These are phyloP conservation scores for Nemurella pictetii DNA, from an alignment of 2,888 invertebrate species.

Conservation along the genomic window DNA sequence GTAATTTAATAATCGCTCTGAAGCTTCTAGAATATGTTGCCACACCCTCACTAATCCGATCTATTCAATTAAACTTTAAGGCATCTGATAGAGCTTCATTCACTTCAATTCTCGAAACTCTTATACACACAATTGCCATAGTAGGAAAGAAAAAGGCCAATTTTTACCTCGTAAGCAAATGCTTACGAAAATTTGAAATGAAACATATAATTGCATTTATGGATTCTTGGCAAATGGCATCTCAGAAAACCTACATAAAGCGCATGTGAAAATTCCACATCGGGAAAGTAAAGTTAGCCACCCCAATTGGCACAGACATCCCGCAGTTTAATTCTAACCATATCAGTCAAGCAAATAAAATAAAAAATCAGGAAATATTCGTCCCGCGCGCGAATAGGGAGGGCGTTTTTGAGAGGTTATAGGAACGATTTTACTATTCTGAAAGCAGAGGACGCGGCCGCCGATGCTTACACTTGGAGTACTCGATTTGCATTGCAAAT, in stretches of 20 bases:
- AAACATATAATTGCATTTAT: background rate
- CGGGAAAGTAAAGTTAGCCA: background rate
- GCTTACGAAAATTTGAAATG: background rate
- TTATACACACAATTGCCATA: too few species aligned
- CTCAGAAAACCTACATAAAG: too few species aligned
- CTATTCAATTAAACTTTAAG: background rate
- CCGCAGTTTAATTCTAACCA: constrained; percentile 25
- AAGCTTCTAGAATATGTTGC: background rate
- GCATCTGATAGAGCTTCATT: background rate
- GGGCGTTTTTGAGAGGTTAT: constrained; percentile 23
- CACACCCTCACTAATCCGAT: background rate
- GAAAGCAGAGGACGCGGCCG: constrained; percentile 22
- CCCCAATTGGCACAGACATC: background rate
- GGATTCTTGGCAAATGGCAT: background rate
- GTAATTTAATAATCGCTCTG: background rate
- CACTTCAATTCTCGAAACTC: too few species aligned
- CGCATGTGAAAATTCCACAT: background rate
- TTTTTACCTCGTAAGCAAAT: too few species aligned
- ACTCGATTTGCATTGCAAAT: constrained; percentile 39
- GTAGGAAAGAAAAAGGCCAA: too few species aligned
- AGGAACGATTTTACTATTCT: constrained; percentile 30
- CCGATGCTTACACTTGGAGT: constrained; percentile 33
- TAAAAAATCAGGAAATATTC: constrained; percentile 24
- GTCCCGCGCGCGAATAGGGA: constrained; percentile 3
- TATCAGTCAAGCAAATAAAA: constrained; percentile 25